These are phyloP conservation scores for Oreochromis grahami DNA, from an alignment of 2,797 vertebrate species.

Conservation along the genomic window DNA sequence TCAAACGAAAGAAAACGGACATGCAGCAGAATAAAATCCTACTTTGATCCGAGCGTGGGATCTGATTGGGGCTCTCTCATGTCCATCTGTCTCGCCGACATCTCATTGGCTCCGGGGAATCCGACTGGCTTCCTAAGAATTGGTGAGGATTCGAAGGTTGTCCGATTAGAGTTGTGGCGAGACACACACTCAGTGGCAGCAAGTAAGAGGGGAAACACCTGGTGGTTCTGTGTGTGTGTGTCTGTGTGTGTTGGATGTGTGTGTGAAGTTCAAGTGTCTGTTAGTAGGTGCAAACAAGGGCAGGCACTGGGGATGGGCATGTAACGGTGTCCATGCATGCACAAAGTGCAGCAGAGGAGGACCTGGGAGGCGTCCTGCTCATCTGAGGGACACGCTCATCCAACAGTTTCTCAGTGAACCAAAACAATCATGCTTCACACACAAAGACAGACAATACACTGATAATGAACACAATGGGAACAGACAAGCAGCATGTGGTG, in stretches of 20 bases:
- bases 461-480: constrained; percentile 39
- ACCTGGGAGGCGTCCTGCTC: constrained; percentile 27
- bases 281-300: constrained; percentile 52
- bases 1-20: constrained; percentile 71
- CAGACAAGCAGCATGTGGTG: background rate
- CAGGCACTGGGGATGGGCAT: constrained; percentile 35
- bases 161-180: constrained; percentile 73
- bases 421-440: constrained; percentile 66
- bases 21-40: constrained; percentile 84
- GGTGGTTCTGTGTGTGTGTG: constrained; percentile 28
- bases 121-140: constrained; percentile 82
- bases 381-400: constrained; percentile 51
- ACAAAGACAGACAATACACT: constrained; percentile 64
- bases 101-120: constrained; percentile 84
- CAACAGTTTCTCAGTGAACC: constrained; percentile 54
- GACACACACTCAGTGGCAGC: constrained; percentile 62
- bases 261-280: constrained; percentile 56
- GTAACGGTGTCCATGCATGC: constrained; percentile 45
- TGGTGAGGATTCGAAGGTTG: constrained; percentile 78
- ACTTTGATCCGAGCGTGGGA: constrained; percentile 85
- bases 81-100: constrained; percentile 83
- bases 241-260: constrained; percentile 43
- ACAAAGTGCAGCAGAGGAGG: constrained; percentile 38
- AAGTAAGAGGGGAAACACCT: constrained; percentile 50
- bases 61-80: constrained; percentile 85